Base-by-base conservation (phyloP, 2,888 invertebrate genomes). In the Drosophila koepferae region DNA sequence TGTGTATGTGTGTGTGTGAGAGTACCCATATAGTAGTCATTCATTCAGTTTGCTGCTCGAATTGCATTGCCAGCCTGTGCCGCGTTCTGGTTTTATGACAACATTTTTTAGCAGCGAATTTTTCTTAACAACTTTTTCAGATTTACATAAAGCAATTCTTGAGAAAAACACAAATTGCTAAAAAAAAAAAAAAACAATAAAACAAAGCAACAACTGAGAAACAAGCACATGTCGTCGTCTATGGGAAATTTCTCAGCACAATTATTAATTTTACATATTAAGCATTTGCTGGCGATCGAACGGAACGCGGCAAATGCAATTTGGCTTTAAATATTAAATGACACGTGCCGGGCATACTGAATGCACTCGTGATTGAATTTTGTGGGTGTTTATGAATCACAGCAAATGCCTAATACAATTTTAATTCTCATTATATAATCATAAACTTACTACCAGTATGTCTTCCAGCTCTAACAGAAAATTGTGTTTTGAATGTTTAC, bases 281-380 rank as follows among this genome's bases (percentile, higher is more conserved):
- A 34, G 48, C 40, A 43, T 67, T 51, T 67, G 81, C 74, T 56
- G 61, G 74, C 80, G 72, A 71, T 63, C 64, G 56, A 74, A 69
- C 82, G 72, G 62, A 69, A 65, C 77, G 73, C 77, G 62, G 48
- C 64, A 34, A 54, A 18, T 31, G 43, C 36, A 63, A 56, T 72
- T 71, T 44, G 6, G 54, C 63, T 49, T 20, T 46, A 67, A 68
- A 48, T 68, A 56, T 60, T 62, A 62, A 75, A 72, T 72, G 72
- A 66, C 65, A 84, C 87, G 81, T 76, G 79, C 28, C 31, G 34
- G 16, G 46, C 63, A 81, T 83, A 80, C 56, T 70, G 55, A 64
- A 58, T 67, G 58, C 48, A 41, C 28, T 55, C 55, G 55, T 41
- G 55, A 55, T 55, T 55, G 55, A 41, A 9, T 38, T 23, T 43